phyloP scores from a whole-genome alignment of 2,797 vertebrate species.

The Bradypodion ventrale region DNA sequence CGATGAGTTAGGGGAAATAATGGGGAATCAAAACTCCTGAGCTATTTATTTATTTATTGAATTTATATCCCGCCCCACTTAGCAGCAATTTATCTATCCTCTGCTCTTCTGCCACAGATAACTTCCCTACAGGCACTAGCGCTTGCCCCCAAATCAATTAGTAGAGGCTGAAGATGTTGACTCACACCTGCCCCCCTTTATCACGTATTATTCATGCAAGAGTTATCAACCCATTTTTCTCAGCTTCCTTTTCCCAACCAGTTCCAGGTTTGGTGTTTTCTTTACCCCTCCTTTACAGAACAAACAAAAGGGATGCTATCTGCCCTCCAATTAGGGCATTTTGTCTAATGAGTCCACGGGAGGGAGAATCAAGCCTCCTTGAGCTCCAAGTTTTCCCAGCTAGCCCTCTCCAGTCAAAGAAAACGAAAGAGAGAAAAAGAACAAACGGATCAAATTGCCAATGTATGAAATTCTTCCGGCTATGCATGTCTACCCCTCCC shows the following conservation, averaged over 20 bases:
- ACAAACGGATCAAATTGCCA: constrained; percentile 9
- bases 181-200: constrained; percentile 17
- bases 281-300: neutral
- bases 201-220: neutral
- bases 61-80: no score
- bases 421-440: neutral
- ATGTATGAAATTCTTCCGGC: constrained; percentile 44
- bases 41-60: no score
- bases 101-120: no score
- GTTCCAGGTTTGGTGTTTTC: no score
- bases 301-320: constrained; percentile 42
- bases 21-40: no score
- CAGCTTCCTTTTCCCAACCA: constrained; percentile 18
- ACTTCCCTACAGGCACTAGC: no score
- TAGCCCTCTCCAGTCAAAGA: constrained; percentile 1
- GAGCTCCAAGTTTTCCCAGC: constrained; percentile 28
- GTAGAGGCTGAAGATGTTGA: neutral
- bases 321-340: constrained; percentile 18
- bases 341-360: rapidly evolving
- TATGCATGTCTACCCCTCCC: constrained; percentile 15
- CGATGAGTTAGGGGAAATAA: no score
- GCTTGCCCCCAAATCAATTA: no score
- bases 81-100: no score
- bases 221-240: constrained; percentile 19
- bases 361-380: constrained; percentile 38